Evolutionary conservation across 2,888 invertebrate species (phyloP), one percentile per base, ranked within the genome.

Genomic region (Lepidochrysops patricia): DNA sequence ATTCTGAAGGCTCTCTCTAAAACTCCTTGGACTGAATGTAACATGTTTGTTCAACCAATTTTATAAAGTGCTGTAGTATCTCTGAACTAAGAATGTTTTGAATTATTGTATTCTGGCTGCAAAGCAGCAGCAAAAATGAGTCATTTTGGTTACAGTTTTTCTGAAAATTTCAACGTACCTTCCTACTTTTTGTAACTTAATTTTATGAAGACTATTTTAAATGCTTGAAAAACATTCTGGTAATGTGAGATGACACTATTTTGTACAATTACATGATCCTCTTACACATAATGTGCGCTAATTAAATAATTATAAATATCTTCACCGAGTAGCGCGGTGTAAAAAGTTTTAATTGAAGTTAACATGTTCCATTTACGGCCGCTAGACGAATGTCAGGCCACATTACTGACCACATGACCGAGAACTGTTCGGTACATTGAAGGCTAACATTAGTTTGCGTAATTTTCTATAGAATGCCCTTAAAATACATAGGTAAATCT

Each of bases 251-350:
- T 26, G 13, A 52, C 52, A 52, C 13, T 27, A 52, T 26, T 26
- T 15, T 9, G 27, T 52, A 52, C 52, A 52, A 52, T 52, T 52
- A 52, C 26, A 52, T 27, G 26, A 52, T 52, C 52, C 15, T 52
- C 27, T 52, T 52, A 52, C 52, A 52, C 15, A 52, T 52, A 52
- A 52, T 52, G 26, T 27, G 27, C 19, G 27, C 54, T 54, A 32
- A 32, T 54, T 54, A 54, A 54, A 54, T 54, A 54, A 54, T 54
- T 54, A 54, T 29, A 54, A 54, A 54, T 54, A 54, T 54, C 54
- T 54, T 19, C 1, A 54, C 26, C 13, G 26, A 50, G 25, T 12
- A 29, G 15, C 32, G 2, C 1, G 9, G 54, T 19, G 54, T 54
- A 32, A 54, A 54, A 54, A 54, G 54, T 54, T 54, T 54, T 54